Conservation (phyloP, 2,888 invertebrate genomes). For the Apocheima hispidaria region DNA sequence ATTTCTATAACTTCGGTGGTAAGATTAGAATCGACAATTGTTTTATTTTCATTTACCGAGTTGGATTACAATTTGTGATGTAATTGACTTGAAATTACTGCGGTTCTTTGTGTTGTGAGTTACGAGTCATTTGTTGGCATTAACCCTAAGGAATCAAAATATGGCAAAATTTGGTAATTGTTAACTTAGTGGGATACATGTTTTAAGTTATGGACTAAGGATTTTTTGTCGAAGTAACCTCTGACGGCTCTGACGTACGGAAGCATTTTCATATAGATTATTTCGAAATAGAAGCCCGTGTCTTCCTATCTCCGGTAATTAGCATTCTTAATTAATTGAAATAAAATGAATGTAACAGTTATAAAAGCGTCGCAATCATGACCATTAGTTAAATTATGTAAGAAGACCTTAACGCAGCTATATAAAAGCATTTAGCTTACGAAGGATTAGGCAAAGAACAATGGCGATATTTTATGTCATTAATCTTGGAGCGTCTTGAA, state of each 20-base stretch:
- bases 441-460: conserved; percentile 10
- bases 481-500: no score
- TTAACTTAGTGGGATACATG: no score
- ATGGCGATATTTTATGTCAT: no score
- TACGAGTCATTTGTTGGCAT: neutral
- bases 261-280: no score
- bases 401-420: neutral
- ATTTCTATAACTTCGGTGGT: conserved; percentile 56
- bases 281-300: neutral
- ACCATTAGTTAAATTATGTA: neutral
- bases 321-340: neutral
- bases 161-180: no score
- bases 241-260: no score
- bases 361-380: neutral
- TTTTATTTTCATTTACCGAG: conserved; percentile 39
- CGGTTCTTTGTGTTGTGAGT: conserved; percentile 4
- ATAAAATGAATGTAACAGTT: neutral
- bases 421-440: conserved; percentile 15
- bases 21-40: conserved; percentile 44
- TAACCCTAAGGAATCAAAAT: neutral
- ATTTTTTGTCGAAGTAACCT: no score
- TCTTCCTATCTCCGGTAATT: neutral
- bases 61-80: conserved; percentile 25
- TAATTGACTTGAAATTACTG: conserved; percentile 14
- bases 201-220: no score